These are phyloP conservation scores for Argyresthia goedartella DNA, from an alignment of 2,888 invertebrate genomes.

Conservation along the genomic window DNA sequence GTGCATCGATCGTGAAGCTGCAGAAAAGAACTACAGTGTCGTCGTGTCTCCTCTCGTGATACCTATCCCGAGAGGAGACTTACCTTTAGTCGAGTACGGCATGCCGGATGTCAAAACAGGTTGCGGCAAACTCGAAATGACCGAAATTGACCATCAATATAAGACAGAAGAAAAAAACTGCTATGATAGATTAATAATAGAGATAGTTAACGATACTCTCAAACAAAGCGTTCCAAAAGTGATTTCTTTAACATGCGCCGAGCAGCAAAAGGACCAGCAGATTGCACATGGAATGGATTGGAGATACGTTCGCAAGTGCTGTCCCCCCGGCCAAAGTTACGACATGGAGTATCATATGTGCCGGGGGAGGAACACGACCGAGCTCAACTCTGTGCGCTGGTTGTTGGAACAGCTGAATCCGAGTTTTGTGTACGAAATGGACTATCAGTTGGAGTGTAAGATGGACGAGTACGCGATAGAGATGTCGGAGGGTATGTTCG, in stretches of 20 bases:
- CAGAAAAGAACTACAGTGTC: conserved; percentile 25
- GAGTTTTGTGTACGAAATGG: conserved; percentile 37
- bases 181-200: conserved; percentile 41
- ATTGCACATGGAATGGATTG: neutral
- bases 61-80: too few species aligned
- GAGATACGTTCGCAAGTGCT: conserved; percentile 46
- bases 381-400: conserved; percentile 23
- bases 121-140: conserved; percentile 30
- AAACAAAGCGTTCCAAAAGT: conserved; percentile 39
- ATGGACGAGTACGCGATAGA: conserved; percentile 40
- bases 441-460: conserved; percentile 41
- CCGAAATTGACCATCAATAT: conserved; percentile 21
- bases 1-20: conserved; percentile 33
- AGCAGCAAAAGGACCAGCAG: conserved; percentile 11
- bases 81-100: conserved; percentile 31
- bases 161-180: conserved; percentile 23
- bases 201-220: conserved; percentile 33
- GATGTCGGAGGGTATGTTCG: conserved; percentile 31
- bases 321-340: conserved; percentile 41
- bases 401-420: conserved; percentile 23
- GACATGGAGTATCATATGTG: conserved; percentile 41
- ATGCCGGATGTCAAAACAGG: conserved; percentile 23
- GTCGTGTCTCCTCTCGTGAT: conserved; percentile 32
- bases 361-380: conserved; percentile 21
- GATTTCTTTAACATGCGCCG: conserved; percentile 27